phyloP scores from a whole-genome alignment of 1,140 invertebrate species.

The Araneus ventricosus region DNA sequence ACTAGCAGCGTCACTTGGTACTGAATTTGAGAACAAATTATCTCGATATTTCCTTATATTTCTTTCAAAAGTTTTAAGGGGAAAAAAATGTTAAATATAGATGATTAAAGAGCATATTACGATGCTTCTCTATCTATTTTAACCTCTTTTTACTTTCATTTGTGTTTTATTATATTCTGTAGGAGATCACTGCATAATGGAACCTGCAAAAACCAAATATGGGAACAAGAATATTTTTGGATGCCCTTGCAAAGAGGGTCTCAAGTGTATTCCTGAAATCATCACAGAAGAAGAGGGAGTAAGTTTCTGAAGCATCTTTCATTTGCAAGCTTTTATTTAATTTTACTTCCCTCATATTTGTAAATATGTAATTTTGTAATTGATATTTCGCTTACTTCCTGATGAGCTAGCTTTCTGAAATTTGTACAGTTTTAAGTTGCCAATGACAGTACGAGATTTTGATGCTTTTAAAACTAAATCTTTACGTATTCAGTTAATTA shows the following conservation, averaged over 20 bases:
- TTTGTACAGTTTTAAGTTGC: too few species aligned
- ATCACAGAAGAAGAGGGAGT: constrained; percentile 50
- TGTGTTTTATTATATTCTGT: background rate
- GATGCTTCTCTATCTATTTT: too few species aligned
- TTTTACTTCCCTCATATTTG: too few species aligned
- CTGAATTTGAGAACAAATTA: too few species aligned
- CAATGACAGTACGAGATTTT: too few species aligned
- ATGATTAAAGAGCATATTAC: background rate
- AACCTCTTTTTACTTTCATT: too few species aligned
- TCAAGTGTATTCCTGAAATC: constrained; percentile 37
- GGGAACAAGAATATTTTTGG: constrained; percentile 62
- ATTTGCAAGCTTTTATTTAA: background rate
- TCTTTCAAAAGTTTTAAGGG: background rate
- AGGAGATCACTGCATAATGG: constrained; percentile 68
- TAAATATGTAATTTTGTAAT: too few species aligned
- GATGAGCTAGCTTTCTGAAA: too few species aligned
- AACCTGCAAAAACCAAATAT: constrained; percentile 46
- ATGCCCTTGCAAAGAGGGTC: constrained; percentile 50
- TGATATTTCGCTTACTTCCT: too few species aligned
- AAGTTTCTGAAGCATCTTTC: background rate
- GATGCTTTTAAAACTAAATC: too few species aligned
- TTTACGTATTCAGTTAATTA: too few species aligned
- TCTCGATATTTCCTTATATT: background rate
- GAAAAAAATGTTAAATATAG: background rate
- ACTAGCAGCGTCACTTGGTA: too few species aligned